Percentiles rank a stretch among this genome's conserved stretches.
phyloP scores from a whole-genome alignment of 2,888 invertebrate species.

The Cylloceria caligata region DNA sequence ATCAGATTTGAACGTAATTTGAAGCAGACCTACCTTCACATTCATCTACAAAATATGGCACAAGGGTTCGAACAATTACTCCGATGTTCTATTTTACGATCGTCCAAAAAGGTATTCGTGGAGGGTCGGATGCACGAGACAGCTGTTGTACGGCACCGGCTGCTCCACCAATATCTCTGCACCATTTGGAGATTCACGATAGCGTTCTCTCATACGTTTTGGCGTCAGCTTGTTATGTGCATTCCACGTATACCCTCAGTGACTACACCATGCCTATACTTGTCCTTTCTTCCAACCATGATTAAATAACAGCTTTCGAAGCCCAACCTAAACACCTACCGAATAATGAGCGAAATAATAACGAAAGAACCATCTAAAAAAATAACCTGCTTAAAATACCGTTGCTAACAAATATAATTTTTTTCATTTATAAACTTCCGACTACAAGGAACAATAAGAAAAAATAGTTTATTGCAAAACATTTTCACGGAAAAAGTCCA shows the following conservation, averaged over 20 bases:
- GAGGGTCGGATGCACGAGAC: slow-evolving; percentile 66
- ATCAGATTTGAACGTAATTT: slow-evolving; percentile 75
- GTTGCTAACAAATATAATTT: no score
- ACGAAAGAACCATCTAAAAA: no score
- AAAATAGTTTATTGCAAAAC: no score
- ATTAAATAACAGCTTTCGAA: not conserved
- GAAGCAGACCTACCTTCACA: slow-evolving; percentile 70
- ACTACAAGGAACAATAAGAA: no score
- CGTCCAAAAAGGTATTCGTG: slow-evolving; percentile 47
- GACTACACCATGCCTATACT: no score
- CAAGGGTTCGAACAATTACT: slow-evolving; percentile 75
- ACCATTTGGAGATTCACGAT: slow-evolving; percentile 77
- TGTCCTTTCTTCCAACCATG: not conserved
- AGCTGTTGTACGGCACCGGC: slow-evolving; percentile 82
- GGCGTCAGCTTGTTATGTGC: slow-evolving; percentile 49
- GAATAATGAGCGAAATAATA: no score
- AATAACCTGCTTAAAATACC: no score
- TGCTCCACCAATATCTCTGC: slow-evolving; percentile 79
- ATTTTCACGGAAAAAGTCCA: no score
- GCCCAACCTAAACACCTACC: no score
- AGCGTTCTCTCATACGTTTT: slow-evolving; percentile 62
- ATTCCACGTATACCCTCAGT: not conserved
- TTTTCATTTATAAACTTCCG: no score
- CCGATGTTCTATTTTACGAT: slow-evolving; percentile 72
- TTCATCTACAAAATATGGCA: slow-evolving; percentile 38